These are phyloP conservation scores for Leptonema lineaticorne DNA, from an alignment of 1,140 invertebrate genomes.

Conservation along the genomic window DNA sequence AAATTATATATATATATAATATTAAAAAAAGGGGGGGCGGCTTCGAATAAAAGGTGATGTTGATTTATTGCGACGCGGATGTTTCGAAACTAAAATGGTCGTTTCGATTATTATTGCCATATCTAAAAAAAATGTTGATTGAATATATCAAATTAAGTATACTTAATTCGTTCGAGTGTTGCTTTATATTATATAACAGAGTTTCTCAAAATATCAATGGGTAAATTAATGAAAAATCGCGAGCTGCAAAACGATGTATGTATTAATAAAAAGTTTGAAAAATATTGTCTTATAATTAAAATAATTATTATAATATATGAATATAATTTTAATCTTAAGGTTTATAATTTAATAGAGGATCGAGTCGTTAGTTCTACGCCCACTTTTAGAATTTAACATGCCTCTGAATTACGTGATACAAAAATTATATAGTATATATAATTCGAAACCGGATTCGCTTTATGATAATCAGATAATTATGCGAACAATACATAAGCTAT, in stretches of 20 bases:
- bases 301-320: neutral
- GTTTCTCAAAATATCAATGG: neutral
- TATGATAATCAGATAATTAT: no score
- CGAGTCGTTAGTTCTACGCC: no score
- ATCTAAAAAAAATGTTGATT: slow-evolving; percentile 25
- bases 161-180: no score
- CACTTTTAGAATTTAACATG: no score
- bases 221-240: neutral
- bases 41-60: slow-evolving; percentile 16
- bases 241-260: neutral
- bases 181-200: no score
- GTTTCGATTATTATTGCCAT: slow-evolving; percentile 24
- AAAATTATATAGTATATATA: no score
- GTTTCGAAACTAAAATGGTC: slow-evolving; percentile 19
- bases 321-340: no score
- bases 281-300: neutral
- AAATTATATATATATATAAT: no score
- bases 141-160: slow-evolving; percentile 25
- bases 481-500: no score
- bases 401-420: no score
- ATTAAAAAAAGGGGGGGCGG: slow-evolving; percentile 23
- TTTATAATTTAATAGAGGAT: no score
- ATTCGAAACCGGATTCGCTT: no score
- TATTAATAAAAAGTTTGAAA: neutral
- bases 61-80: slow-evolving; percentile 25